Evolutionary conservation across 2,888 invertebrate species (phyloP), one percentile per base, ranked within the genome.

Genomic region (Troides oblongomaculatus): DNA sequence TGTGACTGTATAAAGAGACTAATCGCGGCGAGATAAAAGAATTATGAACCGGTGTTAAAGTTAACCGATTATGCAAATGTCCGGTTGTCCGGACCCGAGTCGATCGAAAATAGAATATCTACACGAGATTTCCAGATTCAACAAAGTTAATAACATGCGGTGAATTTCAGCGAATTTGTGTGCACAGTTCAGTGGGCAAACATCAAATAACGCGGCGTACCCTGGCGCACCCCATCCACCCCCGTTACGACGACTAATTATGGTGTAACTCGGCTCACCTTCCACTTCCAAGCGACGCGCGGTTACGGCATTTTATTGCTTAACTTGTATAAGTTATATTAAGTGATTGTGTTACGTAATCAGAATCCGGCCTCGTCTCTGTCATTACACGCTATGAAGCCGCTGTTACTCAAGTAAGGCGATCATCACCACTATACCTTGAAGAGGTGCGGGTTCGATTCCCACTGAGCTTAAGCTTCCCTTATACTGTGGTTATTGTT

Each of bases 101-200:
- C 3, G 46, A 46, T 4, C 46, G 14, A 46, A 46, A 46, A 46
- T 46, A 46, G 46, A 46, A 46, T 4, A 14, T 12, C 46, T 14
- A 10, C 46, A 46, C 12, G 46, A 46, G 46, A 46, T 46, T 17
- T 46, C 14, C 71, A 69, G 70, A 67, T 71, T 73, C 75, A 74
- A 63, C 70, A 65, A 74, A 76, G 76, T 78, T 78, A 76, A 75
- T 75, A 76, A 76, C 74, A 72, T 73, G 74, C 73, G 75, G 76
- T 72, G 72, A 66, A 68, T 73, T 74, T 56, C 56, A 64, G 67
- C 46, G 70, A 70, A 70, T 70, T 70, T 70, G 70, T 70, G 61
- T 66, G 70, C 64, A 64, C 70, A 69, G 71, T 71, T 75, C 76
- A 72, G 72, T 73, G 74, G 75, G 70, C 78, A 77, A 78, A 77